Conservation (phyloP, 2,113 vertebrate genomes). For the Neodontobutis hainanensis region DNA sequence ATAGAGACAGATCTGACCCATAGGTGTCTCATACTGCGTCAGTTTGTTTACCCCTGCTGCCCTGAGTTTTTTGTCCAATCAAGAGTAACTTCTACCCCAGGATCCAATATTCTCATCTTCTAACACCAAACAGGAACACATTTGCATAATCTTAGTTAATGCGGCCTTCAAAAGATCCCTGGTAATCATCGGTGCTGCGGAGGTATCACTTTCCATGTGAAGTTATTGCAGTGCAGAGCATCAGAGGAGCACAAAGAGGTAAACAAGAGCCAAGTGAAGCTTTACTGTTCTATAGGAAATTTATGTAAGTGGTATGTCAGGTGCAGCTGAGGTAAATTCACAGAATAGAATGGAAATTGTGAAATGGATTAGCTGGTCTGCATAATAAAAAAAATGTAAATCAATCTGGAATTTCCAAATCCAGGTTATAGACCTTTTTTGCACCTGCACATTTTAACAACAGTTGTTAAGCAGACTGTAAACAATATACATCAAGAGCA, state of each 20-base stretch:
- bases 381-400: too few species aligned
- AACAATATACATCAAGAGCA: too few species aligned
- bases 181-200: neutral
- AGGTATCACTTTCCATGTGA: conserved; percentile 25
- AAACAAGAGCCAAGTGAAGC: conserved; percentile 19
- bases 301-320: neutral
- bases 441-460: too few species aligned
- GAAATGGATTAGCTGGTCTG: too few species aligned
- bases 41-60: conserved; percentile 44
- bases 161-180: conserved; percentile 20
- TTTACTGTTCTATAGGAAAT: neutral
- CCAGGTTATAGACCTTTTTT: too few species aligned
- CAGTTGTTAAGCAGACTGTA: too few species aligned
- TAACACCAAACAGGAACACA: conserved; percentile 3
- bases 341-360: too few species aligned
- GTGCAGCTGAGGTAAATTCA: too few species aligned
- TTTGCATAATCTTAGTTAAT: conserved; percentile 53
- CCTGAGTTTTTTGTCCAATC: conserved; percentile 22
- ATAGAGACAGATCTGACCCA: conserved; percentile 28
- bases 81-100: conserved; percentile 30
- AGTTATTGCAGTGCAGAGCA: neutral
- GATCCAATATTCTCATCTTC: conserved; percentile 34
- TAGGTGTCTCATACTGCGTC: conserved; percentile 26
- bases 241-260: conserved; percentile 19
- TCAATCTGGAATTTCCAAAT: too few species aligned